These are phyloP conservation scores for Nansenia antarctica DNA, from an alignment of 2,113 vertebrate species.

Conservation along the genomic window DNA sequence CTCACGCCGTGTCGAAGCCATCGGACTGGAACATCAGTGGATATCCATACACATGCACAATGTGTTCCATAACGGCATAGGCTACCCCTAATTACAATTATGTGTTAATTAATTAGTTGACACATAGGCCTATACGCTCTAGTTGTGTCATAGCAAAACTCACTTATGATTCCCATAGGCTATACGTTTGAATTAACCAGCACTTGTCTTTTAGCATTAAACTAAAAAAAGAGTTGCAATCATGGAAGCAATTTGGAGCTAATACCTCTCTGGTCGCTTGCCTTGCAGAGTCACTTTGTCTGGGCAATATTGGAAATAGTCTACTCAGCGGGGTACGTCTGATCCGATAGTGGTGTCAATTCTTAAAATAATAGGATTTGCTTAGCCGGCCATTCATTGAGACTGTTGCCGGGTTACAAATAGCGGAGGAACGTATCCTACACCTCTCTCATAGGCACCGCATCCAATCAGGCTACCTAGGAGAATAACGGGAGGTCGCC, in stretches of 20 bases:
- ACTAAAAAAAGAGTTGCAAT: conserved; percentile 4
- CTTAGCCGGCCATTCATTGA: conserved; percentile 62
- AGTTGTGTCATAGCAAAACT: not conserved
- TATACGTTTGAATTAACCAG: not conserved
- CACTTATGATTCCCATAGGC: not conserved
- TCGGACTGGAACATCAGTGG: not conserved
- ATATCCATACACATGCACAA: too few relatives aligned
- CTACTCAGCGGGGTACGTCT: conserved; percentile 25
- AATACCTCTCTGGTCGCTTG: too few relatives aligned
- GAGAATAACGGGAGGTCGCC: not conserved
- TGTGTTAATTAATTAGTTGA: not conserved
- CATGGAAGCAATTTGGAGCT: too few relatives aligned
- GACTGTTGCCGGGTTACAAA: conserved; percentile 77
- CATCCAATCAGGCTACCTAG: conserved; percentile 49
- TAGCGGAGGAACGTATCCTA: conserved; percentile 59
- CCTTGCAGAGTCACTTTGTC: conserved; percentile 4
- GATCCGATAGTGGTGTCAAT: conserved; percentile 53
- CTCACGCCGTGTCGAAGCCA: too few relatives aligned
- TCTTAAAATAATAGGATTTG: conserved; percentile 64
- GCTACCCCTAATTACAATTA: too few relatives aligned
- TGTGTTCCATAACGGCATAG: too few relatives aligned
- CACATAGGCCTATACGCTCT: not conserved
- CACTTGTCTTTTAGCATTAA: not conserved
- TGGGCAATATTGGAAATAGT: not conserved
- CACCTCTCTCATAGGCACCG: conserved; percentile 37